phyloP scores from a whole-genome alignment of 2,113 vertebrate genomes.

The Tonatia bakeri region DNA sequence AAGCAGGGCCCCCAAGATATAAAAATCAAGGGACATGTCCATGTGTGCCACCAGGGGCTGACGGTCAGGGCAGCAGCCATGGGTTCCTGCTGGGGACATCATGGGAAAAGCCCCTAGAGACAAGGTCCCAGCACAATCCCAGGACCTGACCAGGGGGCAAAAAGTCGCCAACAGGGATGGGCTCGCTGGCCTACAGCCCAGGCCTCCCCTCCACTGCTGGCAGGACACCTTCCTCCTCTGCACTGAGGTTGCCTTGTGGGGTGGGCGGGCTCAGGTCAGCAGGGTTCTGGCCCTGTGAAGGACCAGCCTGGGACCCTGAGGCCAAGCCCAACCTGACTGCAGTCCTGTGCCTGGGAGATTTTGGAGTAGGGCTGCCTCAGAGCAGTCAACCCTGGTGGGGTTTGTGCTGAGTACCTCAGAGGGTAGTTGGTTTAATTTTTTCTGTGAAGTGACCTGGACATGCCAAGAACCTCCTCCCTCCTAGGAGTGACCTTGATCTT shows the following conservation, averaged over 20 bases:
- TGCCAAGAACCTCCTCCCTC: background rate
- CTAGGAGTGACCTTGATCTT: background rate
- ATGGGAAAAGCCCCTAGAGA: background rate
- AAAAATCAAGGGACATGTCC: background rate
- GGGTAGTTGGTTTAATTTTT: background rate
- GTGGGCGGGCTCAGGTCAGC: background rate
- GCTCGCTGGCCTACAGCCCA: background rate
- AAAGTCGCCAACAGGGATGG: background rate
- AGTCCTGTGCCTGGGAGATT: background rate
- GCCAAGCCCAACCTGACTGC: background rate
- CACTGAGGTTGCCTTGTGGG: too few relatives aligned
- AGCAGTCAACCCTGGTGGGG: background rate
- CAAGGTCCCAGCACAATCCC: background rate
- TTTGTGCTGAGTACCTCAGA: background rate
- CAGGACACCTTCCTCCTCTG: fast-evolving
- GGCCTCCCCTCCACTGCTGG: background rate
- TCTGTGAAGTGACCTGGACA: too few relatives aligned
- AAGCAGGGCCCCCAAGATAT: background rate
- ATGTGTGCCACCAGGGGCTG: too few relatives aligned
- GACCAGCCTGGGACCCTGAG: background rate
- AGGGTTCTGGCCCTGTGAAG: background rate
- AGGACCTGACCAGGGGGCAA: background rate
- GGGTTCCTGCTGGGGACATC: background rate
- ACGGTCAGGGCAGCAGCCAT: background rate
- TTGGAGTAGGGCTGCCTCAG: background rate